phyloP scores from a whole-genome alignment of 2,888 invertebrate genomes.

The Polyploca ridens region DNA sequence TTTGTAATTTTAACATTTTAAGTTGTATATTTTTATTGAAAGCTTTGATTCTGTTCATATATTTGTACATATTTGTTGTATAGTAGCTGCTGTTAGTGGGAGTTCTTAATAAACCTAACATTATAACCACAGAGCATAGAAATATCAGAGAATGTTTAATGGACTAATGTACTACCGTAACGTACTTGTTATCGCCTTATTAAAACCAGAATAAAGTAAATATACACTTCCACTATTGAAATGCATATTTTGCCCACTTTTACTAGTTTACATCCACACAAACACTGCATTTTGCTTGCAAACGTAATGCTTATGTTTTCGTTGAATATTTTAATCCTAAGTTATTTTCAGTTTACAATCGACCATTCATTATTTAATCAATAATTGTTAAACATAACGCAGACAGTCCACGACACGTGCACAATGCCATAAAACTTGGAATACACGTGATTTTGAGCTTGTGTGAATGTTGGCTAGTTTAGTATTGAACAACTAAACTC shows the following conservation, averaged over 20 bases:
- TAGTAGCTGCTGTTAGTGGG: no score
- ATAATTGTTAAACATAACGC: slow-evolving; percentile 4
- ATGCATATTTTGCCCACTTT: slow-evolving; percentile 9
- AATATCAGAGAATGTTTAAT: no score
- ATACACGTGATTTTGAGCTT: slow-evolving; percentile 41
- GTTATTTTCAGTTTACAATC: slow-evolving; percentile 15
- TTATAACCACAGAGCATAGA: no score
- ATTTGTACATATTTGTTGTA: no score
- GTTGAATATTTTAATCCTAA: slow-evolving; percentile 15
- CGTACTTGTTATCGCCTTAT: not conserved
- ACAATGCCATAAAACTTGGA: slow-evolving; percentile 29
- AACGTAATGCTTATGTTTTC: slow-evolving; percentile 17
- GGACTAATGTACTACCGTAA: not conserved
- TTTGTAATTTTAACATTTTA: no score
- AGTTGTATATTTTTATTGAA: no score
- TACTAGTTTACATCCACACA: slow-evolving; percentile 56
- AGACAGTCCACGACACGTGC: slow-evolving; percentile 44
- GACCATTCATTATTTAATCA: slow-evolving; percentile 16
- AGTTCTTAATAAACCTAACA: no score
- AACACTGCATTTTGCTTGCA: slow-evolving; percentile 18
- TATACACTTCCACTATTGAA: not conserved
- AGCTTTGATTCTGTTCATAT: no score
- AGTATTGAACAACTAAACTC: slow-evolving; percentile 22
- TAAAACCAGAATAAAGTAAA: not conserved
- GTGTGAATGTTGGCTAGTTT: slow-evolving; percentile 56